phyloP scores from a whole-genome alignment of 2,113 vertebrate genomes.

The Raja brachyura region DNA sequence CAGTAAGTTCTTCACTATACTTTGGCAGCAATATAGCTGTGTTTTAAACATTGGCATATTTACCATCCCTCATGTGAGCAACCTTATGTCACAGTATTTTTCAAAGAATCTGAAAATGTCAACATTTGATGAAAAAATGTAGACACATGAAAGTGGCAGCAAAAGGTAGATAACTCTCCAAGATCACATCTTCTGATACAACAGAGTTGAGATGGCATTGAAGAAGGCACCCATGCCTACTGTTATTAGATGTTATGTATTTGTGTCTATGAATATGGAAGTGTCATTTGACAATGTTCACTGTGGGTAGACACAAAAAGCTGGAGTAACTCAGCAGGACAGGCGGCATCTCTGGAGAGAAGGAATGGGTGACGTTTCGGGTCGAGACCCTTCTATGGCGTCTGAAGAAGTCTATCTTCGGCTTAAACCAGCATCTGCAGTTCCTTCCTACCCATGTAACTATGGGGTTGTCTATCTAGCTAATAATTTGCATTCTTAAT shows the following conservation, averaged over 20 bases:
- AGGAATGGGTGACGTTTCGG: too few relatives aligned
- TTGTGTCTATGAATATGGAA: not conserved
- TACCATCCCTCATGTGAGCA: constrained; percentile 38
- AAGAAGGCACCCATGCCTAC: not conserved
- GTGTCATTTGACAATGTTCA: not conserved
- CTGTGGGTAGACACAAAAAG: not conserved
- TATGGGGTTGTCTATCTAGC: not conserved
- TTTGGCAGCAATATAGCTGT: constrained; percentile 27
- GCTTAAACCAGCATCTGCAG: too few relatives aligned
- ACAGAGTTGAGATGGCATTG: not conserved
- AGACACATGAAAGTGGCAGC: constrained; percentile 38
- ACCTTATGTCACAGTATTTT: constrained; percentile 39
- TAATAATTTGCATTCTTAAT: not conserved
- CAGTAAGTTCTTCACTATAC: constrained; percentile 25
- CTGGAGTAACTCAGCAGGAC: too few relatives aligned
- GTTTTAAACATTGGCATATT: constrained; percentile 39
- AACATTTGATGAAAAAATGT: constrained; percentile 37
- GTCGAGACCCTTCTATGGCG: too few relatives aligned
- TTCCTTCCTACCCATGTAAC: too few relatives aligned
- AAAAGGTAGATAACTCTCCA: constrained; percentile 31
- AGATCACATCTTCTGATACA: not conserved
- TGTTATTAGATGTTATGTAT: not conserved
- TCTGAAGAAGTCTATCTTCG: too few relatives aligned
- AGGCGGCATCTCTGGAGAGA: too few relatives aligned
- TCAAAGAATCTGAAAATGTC: constrained; percentile 37